Conservation (phyloP, 2,797 vertebrate genomes). For the Coregonus ussuriensis region DNA sequence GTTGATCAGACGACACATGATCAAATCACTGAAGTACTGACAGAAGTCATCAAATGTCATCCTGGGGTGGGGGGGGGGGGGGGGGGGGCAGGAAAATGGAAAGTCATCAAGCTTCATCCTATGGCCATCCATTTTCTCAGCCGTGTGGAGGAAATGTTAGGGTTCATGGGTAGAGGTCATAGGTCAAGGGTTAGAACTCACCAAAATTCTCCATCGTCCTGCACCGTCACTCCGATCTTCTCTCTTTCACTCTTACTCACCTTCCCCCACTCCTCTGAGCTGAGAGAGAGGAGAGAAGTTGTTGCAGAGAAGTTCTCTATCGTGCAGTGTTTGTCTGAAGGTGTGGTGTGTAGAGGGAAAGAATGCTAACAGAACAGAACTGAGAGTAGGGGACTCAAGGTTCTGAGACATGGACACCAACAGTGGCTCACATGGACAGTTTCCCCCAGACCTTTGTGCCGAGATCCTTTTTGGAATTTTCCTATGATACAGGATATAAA, state of each 20-base stretch:
- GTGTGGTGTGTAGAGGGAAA: not conserved
- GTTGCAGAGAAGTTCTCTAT: not conserved
- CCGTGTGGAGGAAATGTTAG: not conserved
- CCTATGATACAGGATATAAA: too few relatives aligned
- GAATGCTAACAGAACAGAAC: not conserved
- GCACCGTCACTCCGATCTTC: constrained; percentile 86
- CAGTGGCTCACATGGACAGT: not conserved
- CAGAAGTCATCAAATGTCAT: constrained; percentile 93
- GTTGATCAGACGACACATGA: constrained; percentile 94
- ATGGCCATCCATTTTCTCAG: not conserved
- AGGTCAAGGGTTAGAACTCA: constrained; percentile 56
- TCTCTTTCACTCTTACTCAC: constrained; percentile 91
- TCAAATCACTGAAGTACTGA: constrained; percentile 89
- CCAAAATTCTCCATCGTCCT: constrained; percentile 96
- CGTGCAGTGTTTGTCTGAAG: not conserved
- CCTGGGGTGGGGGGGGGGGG: constrained; percentile 50
- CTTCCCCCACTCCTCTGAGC: constrained; percentile 93
- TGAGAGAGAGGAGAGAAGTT: constrained; percentile 46
- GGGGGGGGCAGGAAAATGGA: not conserved
- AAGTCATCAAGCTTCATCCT: too few relatives aligned
- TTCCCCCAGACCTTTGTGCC: not conserved
- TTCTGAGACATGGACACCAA: too few relatives aligned
- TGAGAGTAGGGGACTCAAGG: not conserved
- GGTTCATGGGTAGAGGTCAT: not conserved
- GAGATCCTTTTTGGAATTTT: not conserved